phyloP scores from a whole-genome alignment of 2,113 vertebrate species.

The Limanda limanda region DNA sequence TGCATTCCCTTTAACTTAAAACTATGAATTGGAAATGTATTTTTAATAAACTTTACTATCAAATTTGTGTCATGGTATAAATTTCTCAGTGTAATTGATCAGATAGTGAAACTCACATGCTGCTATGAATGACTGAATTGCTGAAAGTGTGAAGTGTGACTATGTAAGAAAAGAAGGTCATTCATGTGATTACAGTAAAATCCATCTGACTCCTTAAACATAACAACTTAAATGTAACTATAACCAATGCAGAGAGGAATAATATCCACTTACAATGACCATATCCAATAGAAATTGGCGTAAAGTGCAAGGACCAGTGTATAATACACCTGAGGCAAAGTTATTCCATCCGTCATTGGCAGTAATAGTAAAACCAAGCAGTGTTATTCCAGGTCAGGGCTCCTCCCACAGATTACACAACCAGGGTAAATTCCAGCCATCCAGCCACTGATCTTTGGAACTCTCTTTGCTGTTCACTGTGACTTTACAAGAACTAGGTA shows the following conservation, averaged over 20 bases:
- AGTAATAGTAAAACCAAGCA: not conserved
- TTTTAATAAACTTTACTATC: conserved; percentile 17
- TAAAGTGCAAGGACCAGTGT: not conserved
- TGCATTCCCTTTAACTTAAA: not conserved
- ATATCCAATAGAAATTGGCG: not conserved
- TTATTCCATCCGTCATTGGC: not conserved
- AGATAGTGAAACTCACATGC: too few relatives aligned
- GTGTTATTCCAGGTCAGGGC: not conserved
- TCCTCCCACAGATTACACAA: conserved; percentile 13
- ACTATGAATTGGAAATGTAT: not conserved
- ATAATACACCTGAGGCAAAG: not conserved
- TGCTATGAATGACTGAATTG: too few relatives aligned
- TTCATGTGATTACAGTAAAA: too few relatives aligned
- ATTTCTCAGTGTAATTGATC: too few relatives aligned
- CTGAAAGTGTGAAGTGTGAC: too few relatives aligned
- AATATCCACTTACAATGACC: too few relatives aligned
- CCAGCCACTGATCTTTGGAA: conserved; percentile 19
- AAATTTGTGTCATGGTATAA: not conserved
- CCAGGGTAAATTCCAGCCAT: not conserved
- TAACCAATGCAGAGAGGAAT: too few relatives aligned
- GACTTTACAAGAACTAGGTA: conserved; percentile 13
- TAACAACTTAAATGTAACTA: too few relatives aligned
- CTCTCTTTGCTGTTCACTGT: conserved; percentile 3
- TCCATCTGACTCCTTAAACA: too few relatives aligned
- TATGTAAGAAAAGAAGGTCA: too few relatives aligned